Base-by-base conservation (phyloP, 2,113 vertebrate genomes). In the Pterophyllum scalare region DNA sequence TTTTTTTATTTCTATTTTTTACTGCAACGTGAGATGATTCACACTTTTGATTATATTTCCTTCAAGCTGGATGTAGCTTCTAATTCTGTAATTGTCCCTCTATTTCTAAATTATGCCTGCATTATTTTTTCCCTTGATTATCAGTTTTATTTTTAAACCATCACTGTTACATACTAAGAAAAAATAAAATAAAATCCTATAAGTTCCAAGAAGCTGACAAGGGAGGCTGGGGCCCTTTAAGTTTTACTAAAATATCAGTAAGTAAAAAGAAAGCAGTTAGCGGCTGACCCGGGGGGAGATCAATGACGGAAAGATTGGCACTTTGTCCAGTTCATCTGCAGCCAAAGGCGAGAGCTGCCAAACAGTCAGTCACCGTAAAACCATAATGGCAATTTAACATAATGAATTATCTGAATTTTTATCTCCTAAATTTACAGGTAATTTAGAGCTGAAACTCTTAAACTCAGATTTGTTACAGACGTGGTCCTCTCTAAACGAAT, bases 11-110 rank as follows among this genome's bases (percentile, higher is more conserved):
- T 19, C 40, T 12, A 14, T 26, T 70, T 19, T 17, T 49, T 49
- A 14, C 24, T 46, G 5, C 88, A 88, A 87, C 83, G 88, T 76
- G 79, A 81, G 85, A 83, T 93, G 76, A 94, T 94, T 92, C 92
- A 89, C 89, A 86, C 80, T 87, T 91, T 91, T 87, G 80, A 75
- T 78, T 85, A 83, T 89, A 90, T 91, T 91, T 90, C 88, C 88
- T 91, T 81, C 74, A 81, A 8, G 59, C 3, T 77, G 86, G 70
- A 84, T 76, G 84, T 62, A 79, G 82, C 72, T 83, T 90, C 84
- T 87, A 90, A 91, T 88, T 77, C 85, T 61, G 60, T 22, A 92
- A 94, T 89, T 89, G 89, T 59, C 49, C 76, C 77, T 85, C 58
- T 62, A 19, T 81, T 81, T 91, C 77, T 85, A 85, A 87, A 91